Evolutionary conservation across 2,113 vertebrate species (phyloP).

Genomic region (Stigmatopora argus): DNA sequence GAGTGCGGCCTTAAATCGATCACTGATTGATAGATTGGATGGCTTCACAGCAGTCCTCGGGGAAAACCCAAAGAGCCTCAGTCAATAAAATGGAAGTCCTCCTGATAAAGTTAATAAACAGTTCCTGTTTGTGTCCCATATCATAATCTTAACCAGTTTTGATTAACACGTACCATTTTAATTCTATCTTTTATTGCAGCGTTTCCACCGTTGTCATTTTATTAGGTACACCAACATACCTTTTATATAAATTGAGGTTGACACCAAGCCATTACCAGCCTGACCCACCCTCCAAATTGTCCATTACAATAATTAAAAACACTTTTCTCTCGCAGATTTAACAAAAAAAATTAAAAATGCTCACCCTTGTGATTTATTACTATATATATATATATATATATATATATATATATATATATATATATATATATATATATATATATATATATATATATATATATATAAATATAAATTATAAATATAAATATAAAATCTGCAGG

Average conservation of each 20-base stretch:
- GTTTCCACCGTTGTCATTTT: not conserved
- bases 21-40: slow-evolving; percentile 49
- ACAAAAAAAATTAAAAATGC: not conserved
- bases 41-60: not conserved
- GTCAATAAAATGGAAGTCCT: slow-evolving; percentile 6
- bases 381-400: not conserved
- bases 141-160: not conserved
- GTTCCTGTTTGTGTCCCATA: not conserved
- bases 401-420: no score
- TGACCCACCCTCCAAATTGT: not conserved
- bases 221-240: not conserved
- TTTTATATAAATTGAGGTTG: not conserved
- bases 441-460: no score
- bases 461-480: no score
- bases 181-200: not conserved
- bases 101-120: slow-evolving; percentile 16
- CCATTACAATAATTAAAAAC: not conserved
- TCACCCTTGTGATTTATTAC: not conserved
- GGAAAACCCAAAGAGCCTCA: not conserved
- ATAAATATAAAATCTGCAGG: no score
- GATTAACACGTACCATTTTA: not conserved
- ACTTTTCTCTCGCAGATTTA: not conserved
- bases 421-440: no score
- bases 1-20: slow-evolving; percentile 50
- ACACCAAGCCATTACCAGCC: not conserved